Evolutionary conservation across 2,888 invertebrate genomes (phyloP).

Genomic region (Eurytoma adleriae): DNA sequence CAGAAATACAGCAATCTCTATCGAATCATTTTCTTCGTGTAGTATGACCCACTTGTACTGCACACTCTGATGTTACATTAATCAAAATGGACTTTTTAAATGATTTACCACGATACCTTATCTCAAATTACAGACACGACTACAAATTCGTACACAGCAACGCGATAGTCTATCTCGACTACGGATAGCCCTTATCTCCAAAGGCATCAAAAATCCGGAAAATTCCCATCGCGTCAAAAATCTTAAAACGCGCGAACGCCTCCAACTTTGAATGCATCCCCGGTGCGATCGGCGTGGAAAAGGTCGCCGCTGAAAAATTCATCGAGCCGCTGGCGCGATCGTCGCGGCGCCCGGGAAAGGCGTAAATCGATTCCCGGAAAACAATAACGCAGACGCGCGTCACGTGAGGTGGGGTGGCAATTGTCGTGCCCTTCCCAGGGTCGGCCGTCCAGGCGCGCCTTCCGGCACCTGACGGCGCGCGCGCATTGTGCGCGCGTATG

Average conservation of each 20-base stretch:
- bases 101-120: too few species aligned
- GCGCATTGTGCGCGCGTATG: constrained; percentile 1
- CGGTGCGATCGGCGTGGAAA: not conserved
- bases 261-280: not conserved
- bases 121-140: too few species aligned
- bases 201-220: not conserved
- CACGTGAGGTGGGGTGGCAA: not conserved
- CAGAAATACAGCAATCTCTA: too few species aligned
- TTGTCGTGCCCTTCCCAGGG: too few species aligned
- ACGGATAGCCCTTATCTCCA: too few species aligned
- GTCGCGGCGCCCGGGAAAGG: not conserved
- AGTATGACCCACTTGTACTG: too few species aligned
- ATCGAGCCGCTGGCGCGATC: too few species aligned
- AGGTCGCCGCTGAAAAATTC: not conserved
- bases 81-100: too few species aligned
- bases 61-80: too few species aligned
- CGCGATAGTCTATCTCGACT: not conserved
- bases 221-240: not conserved
- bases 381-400: not conserved
- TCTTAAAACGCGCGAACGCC: not conserved
- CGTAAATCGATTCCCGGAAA: constrained; percentile 14
- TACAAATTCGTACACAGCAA: not conserved
- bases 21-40: too few species aligned
- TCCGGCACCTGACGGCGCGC: not conserved
- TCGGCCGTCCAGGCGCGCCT: too few species aligned